Percentiles rank a stretch among this genome's conserved stretches.
These are phyloP conservation scores for Astropecten irregularis DNA, from an alignment of 53 echinoderm and acorn worm genomes.

Conservation along the genomic window DNA sequence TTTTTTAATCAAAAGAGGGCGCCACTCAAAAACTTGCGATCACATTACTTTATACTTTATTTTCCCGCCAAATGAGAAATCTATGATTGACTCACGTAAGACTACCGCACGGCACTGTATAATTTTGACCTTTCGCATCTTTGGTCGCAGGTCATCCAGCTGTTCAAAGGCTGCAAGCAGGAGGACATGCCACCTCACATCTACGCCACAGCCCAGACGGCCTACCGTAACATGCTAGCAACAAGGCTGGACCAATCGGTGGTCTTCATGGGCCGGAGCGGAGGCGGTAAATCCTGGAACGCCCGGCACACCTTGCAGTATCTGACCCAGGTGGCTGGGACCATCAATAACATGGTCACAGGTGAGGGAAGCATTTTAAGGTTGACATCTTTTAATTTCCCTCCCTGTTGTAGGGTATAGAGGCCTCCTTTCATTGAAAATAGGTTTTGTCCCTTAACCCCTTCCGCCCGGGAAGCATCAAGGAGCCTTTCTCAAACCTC, in stretches of 20 bases:
- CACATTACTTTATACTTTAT: not conserved
- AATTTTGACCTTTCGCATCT: not conserved
- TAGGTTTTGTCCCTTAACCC: not conserved
- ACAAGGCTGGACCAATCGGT: constrained; percentile 91
- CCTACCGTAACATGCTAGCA: constrained; percentile 89
- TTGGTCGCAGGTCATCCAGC: constrained; percentile 82
- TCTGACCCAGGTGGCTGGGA: constrained; percentile 86
- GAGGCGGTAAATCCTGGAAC: constrained; percentile 95
- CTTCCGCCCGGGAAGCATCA: too few relatives aligned
- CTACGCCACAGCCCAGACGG: constrained; percentile 96
- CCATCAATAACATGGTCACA: constrained; percentile 64
- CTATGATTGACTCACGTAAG: too few relatives aligned
- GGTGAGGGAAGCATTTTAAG: constrained; percentile 18
- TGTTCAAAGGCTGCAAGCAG: constrained; percentile 95
- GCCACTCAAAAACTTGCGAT: too few relatives aligned
- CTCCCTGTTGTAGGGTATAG: too few relatives aligned
- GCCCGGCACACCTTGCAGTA: constrained; percentile 89
- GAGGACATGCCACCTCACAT: constrained; percentile 99
- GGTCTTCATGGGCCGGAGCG: constrained; percentile 93
- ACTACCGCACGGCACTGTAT: not conserved
- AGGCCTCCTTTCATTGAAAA: too few relatives aligned
- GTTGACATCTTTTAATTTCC: too few relatives aligned
- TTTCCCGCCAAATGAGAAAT: too few relatives aligned
- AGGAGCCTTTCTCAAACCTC: too few relatives aligned
- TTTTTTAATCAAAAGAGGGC: too few relatives aligned